Percentiles rank a stretch among this genome's conserved stretches.
Evolutionary conservation across 2,888 invertebrate species (phyloP).

Genomic region (Patella ulyssiponensis): DNA sequence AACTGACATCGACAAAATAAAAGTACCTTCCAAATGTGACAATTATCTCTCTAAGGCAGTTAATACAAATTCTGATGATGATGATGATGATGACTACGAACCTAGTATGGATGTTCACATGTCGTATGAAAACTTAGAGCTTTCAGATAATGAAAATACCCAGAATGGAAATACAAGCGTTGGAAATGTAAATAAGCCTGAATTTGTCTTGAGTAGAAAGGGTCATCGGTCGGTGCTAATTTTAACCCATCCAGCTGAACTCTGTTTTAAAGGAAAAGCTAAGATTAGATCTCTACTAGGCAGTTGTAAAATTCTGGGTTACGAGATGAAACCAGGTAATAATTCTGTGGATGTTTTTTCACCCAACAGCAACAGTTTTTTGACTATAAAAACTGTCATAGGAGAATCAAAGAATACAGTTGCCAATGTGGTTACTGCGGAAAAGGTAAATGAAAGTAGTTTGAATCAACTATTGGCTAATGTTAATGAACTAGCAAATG

Average conservation of each 20-base stretch:
- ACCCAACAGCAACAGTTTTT: conserved; percentile 50
- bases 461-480: background rate
- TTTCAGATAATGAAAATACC: too few species aligned
- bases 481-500: conserved; percentile 17
- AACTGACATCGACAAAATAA: conserved; percentile 3
- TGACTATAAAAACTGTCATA: conserved; percentile 41
- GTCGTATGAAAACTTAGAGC: too few species aligned
- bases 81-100: too few species aligned
- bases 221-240: conserved; percentile 12
- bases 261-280: conserved; percentile 50
- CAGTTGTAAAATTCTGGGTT: conserved; percentile 43
- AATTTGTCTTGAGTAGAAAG: background rate
- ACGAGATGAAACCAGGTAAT: conserved; percentile 38
- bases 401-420: conserved; percentile 29
- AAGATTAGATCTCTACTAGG: conserved; percentile 45
- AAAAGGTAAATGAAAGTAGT: background rate
- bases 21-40: background rate
- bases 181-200: too few species aligned
- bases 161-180: too few species aligned
- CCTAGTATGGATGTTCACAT: too few species aligned
- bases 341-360: conserved; percentile 41
- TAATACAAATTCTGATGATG: too few species aligned
- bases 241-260: conserved; percentile 42
- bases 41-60: background rate
- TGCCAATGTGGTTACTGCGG: background rate